Conservation (phyloP, 2,797 vertebrate genomes). For the Leptoclinus maculatus region DNA sequence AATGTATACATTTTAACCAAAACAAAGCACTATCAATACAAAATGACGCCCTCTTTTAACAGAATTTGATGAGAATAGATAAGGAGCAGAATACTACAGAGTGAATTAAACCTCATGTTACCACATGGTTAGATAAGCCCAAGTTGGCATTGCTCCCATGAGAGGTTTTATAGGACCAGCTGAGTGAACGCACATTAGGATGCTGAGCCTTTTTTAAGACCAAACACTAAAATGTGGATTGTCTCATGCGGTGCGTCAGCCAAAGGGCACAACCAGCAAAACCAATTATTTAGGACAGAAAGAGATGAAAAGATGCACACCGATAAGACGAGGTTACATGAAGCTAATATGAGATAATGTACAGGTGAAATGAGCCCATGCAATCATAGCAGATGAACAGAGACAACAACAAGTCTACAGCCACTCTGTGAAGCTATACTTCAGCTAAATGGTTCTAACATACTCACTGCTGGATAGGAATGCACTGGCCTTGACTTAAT, state of each 20-base stretch:
- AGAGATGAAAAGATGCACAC: neutral
- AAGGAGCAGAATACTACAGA: neutral
- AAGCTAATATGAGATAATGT: neutral
- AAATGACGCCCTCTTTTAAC: neutral
- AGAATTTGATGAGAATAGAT: neutral
- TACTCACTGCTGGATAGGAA: neutral
- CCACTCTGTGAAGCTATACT: neutral
- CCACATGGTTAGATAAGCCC: neutral
- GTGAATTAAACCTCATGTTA: neutral
- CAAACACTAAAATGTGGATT: neutral
- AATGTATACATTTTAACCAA: neutral
- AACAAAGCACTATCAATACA: neutral
- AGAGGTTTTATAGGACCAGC: slow-evolving; percentile 39
- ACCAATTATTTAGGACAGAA: slow-evolving; percentile 7
- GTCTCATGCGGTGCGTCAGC: neutral
- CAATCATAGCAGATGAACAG: neutral
- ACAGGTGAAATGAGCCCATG: neutral
- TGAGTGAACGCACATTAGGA: neutral
- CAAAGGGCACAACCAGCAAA: slow-evolving; percentile 1
- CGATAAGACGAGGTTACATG: neutral
- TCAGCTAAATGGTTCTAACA: neutral
- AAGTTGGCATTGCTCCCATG: neutral
- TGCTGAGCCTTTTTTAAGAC: slow-evolving; percentile 22
- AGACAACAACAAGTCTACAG: neutral
- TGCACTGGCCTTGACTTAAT: neutral